phyloP scores from a whole-genome alignment of 1,140 invertebrate genomes.

The Drosophila kikkawai region DNA sequence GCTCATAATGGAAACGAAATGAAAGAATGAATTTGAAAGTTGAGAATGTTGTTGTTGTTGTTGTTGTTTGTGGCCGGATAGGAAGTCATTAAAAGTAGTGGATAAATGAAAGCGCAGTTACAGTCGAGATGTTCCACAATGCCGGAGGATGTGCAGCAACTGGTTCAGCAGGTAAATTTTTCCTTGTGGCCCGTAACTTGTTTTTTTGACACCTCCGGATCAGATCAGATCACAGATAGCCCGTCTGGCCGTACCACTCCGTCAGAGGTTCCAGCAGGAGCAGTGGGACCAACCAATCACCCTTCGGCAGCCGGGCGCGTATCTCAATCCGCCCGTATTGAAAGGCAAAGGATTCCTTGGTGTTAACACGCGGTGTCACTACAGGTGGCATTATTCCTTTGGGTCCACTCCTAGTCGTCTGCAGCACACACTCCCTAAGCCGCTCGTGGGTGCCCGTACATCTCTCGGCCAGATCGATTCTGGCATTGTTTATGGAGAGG shows the following conservation, averaged over 20 bases:
- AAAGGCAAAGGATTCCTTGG: constrained; percentile 67
- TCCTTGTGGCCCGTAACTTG: too few species aligned
- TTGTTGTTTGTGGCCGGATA: too few species aligned
- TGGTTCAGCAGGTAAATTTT: too few species aligned
- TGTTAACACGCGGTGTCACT: constrained; percentile 56
- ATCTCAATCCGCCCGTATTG: constrained; percentile 69
- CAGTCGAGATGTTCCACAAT: too few species aligned
- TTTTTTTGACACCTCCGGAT: too few species aligned
- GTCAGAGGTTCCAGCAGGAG: constrained; percentile 60
- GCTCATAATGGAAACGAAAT: too few species aligned
- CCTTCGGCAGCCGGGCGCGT: constrained; percentile 58
- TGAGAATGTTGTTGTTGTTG: too few species aligned
- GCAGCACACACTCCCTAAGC: constrained; percentile 50
- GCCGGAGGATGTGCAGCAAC: too few species aligned
- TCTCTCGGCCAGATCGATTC: constrained; percentile 59
- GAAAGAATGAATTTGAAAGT: too few species aligned
- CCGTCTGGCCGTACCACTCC: constrained; percentile 66
- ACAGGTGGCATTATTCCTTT: constrained; percentile 64
- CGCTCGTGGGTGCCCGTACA: constrained; percentile 66
- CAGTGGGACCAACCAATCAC: constrained; percentile 78
- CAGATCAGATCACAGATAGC: too few species aligned
- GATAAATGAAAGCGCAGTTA: too few species aligned
- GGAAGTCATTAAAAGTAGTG: too few species aligned
- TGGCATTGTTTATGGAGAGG: constrained; percentile 43
- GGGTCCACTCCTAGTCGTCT: constrained; percentile 56